Evolutionary conservation across 2,797 vertebrate genomes (phyloP).

Genomic region (Pseudochirops cupreus): DNA sequence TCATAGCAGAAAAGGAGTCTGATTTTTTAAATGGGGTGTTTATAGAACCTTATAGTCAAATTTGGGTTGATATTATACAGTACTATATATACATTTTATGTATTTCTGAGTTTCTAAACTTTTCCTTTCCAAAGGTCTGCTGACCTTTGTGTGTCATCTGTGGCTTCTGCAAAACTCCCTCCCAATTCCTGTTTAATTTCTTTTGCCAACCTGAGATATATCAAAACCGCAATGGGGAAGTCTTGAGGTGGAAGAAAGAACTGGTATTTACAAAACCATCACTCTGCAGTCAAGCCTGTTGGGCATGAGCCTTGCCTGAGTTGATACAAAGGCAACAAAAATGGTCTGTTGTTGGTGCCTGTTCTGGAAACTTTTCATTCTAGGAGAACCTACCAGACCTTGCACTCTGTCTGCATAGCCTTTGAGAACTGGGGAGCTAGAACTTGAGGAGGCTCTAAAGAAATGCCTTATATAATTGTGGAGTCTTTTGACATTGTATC

Average conservation of each 20-base stretch:
- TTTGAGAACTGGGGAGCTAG: not conserved
- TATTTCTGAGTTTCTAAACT: not conserved
- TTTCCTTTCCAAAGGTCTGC: not conserved
- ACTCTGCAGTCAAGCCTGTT: not conserved
- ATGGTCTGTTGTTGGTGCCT: not conserved
- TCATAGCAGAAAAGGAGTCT: not conserved
- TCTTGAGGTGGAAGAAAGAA: not conserved
- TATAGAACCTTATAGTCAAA: not conserved
- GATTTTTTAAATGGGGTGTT: not conserved
- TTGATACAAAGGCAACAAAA: not conserved
- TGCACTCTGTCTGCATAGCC: not conserved
- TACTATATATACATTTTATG: not conserved
- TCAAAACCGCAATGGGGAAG: not conserved
- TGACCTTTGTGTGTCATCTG: not conserved
- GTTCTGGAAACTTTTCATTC: not conserved
- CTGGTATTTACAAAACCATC: not conserved
- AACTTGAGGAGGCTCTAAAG: conserved; percentile 51
- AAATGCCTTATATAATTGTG: conserved; percentile 72
- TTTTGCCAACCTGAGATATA: not conserved
- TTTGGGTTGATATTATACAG: not conserved
- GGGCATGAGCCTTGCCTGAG: not conserved
- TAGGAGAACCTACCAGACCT: not conserved
- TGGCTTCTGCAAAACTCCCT: not conserved
- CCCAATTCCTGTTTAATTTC: not conserved
- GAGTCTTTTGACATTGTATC: conserved; percentile 62